Percentiles rank a stretch among this genome's conserved stretches.
Evolutionary conservation across 1,140 invertebrate species (phyloP).

Genomic region (Drosophila lini): DNA sequence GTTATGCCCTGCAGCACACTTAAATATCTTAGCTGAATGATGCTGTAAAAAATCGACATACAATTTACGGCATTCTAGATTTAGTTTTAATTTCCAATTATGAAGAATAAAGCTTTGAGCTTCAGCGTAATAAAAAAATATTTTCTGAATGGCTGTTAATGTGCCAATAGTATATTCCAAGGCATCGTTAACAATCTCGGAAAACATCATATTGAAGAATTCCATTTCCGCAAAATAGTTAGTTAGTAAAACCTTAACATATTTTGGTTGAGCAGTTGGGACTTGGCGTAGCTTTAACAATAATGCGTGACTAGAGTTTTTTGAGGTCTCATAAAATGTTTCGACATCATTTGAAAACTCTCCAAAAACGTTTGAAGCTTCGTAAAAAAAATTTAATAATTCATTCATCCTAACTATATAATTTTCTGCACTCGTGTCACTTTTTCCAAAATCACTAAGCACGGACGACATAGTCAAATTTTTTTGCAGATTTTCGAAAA

Average conservation of each 20-base stretch:
- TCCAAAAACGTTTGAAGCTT: conserved; percentile 32
- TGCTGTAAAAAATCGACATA: conserved; percentile 70
- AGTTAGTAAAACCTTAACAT: conserved; percentile 60
- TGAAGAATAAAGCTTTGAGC: conserved; percentile 52
- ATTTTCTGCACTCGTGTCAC: conserved; percentile 15
- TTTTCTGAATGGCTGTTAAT: conserved; percentile 39
- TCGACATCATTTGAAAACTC: conserved; percentile 52
- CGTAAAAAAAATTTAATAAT: conserved; percentile 56
- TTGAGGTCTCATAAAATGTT: conserved; percentile 54
- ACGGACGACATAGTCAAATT: conserved; percentile 69
- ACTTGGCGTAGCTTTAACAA: conserved; percentile 69
- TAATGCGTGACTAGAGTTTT: conserved; percentile 63
- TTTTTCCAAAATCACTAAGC: conserved; percentile 32
- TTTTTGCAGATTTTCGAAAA: conserved; percentile 70
- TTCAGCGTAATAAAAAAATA: conserved; percentile 65
- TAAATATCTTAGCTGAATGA: conserved; percentile 64
- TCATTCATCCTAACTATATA: conserved; percentile 43
- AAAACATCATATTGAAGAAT: conserved; percentile 72
- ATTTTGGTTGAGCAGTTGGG: conserved; percentile 54
- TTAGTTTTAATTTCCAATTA: conserved; percentile 58
- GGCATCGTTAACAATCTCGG: conserved; percentile 69
- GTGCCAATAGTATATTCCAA: conserved; percentile 64
- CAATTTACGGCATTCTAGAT: conserved; percentile 52
- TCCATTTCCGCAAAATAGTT: conserved; percentile 81
- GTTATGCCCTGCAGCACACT: conserved; percentile 52